phyloP scores from a whole-genome alignment of 2,888 invertebrate species.

The Ceramica pisi region DNA sequence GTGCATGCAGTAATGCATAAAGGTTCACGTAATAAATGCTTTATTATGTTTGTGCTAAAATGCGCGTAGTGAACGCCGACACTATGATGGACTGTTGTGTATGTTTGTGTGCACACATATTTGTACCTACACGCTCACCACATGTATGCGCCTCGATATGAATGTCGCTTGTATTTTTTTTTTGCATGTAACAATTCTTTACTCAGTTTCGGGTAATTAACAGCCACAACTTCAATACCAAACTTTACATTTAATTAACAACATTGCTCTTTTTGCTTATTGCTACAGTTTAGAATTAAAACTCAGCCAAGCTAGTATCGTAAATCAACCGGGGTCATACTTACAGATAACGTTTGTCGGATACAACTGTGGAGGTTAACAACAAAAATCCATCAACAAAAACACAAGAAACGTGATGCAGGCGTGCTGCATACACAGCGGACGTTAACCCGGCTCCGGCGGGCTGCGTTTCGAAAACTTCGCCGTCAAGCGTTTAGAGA shows the following conservation, averaged over 20 bases:
- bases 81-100: constrained; percentile 56
- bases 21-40: constrained; percentile 71
- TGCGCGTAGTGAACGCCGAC: constrained; percentile 66
- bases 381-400: constrained; percentile 90
- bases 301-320: constrained; percentile 83
- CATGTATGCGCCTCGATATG: constrained; percentile 61
- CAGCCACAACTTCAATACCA: constrained; percentile 35
- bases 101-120: constrained; percentile 62
- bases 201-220: constrained; percentile 47
- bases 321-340: constrained; percentile 89
- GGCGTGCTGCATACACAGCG: constrained; percentile 86
- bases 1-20: constrained; percentile 68
- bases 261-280: constrained; percentile 38
- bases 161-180: constrained; percentile 69
- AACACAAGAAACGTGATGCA: constrained; percentile 88
- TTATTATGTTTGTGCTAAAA: constrained; percentile 69
- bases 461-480: constrained; percentile 90
- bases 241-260: constrained; percentile 34
- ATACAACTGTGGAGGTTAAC: constrained; percentile 83
- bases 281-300: constrained; percentile 70
- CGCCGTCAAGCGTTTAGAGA: constrained; percentile 88
- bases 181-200: constrained; percentile 51
- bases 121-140: constrained; percentile 52
- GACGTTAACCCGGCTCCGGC: constrained; percentile 88
- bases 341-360: constrained; percentile 88